phyloP scores from a whole-genome alignment of 2,113 vertebrate species.

The Thryonomys swinderianus region DNA sequence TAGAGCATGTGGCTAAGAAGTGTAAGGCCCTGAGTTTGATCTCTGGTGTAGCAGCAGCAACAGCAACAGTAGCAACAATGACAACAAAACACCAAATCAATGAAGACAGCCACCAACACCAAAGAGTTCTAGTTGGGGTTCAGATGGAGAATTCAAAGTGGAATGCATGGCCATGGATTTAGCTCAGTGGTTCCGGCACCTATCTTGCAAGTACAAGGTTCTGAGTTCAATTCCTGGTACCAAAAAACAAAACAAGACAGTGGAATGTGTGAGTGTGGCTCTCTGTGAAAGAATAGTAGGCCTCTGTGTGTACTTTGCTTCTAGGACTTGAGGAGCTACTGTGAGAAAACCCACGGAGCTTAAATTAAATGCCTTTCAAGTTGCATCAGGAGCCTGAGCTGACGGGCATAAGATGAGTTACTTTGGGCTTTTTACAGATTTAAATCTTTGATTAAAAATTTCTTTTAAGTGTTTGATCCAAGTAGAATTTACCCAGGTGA shows the following conservation, averaged over 20 bases:
- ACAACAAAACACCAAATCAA: rapidly evolving
- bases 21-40: not conserved
- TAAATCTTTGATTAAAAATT: not conserved
- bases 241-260: not conserved
- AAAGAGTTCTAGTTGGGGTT: not conserved
- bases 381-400: too few species aligned
- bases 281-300: not conserved
- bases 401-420: not conserved
- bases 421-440: not conserved
- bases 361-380: not conserved
- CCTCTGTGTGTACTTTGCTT: not conserved
- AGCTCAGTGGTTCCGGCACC: too few species aligned
- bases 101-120: not conserved
- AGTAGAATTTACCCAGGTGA: not conserved
- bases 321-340: not conserved
- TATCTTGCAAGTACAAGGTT: too few species aligned
- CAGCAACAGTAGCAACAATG: not conserved
- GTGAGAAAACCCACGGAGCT: not conserved
- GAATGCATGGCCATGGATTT: too few species aligned
- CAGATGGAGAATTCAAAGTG: not conserved
- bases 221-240: too few species aligned
- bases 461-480: not conserved
- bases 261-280: not conserved
- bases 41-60: not conserved
- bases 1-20: not conserved